These are phyloP conservation scores for Graptemys geographica DNA, from an alignment of 2,797 vertebrate genomes.

Conservation along the genomic window DNA sequence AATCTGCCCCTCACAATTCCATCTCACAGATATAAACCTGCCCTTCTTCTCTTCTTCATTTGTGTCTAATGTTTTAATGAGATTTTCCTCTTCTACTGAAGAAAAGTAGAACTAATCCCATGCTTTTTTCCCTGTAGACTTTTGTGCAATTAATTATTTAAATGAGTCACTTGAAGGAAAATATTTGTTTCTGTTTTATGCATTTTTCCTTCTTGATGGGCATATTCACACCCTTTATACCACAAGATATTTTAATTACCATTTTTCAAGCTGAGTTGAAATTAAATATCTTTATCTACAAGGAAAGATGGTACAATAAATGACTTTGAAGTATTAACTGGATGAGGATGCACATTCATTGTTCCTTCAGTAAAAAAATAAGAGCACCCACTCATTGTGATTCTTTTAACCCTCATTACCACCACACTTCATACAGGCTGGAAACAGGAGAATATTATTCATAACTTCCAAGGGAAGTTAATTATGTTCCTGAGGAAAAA, in stretches of 20 bases:
- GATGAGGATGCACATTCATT: not conserved
- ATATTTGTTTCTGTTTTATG: not conserved
- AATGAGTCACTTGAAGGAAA: not conserved
- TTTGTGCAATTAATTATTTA: not conserved
- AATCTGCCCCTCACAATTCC: not conserved
- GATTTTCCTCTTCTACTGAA: not conserved
- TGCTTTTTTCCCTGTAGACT: not conserved
- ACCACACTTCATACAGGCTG: not conserved
- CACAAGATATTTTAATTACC: not conserved
- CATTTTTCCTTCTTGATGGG: not conserved
- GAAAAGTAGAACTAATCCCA: not conserved
- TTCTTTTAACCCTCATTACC: not conserved
- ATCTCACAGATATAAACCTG: not conserved
- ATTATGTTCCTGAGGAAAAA: not conserved
- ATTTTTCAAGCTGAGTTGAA: not conserved
- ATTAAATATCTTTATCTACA: not conserved
- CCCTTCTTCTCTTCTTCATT: not conserved
- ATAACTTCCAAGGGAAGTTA: not conserved
- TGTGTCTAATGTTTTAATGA: not conserved
- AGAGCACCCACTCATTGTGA: not conserved
- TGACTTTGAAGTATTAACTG: not conserved
- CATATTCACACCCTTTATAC: not conserved
- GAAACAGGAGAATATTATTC: not conserved
- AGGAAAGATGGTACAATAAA: not conserved
- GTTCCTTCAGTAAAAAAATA: not conserved